Evolutionary conservation across 2,888 invertebrate species (phyloP).

Genomic region (Aleiodes testaceus): DNA sequence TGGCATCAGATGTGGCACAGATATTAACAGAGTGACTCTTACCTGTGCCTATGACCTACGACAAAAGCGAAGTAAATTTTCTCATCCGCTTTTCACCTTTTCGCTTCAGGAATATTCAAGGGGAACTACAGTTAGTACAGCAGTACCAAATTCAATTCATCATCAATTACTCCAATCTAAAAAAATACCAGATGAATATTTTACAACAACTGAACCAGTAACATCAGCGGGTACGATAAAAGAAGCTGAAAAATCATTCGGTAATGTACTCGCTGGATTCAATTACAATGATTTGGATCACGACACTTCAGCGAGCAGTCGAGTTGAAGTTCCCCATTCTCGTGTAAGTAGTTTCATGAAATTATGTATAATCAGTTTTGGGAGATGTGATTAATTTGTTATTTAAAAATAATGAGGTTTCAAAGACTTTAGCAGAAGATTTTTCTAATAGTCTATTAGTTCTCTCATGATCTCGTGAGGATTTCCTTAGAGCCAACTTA

Average conservation of each 20-base stretch:
- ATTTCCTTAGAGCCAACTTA: too few species aligned
- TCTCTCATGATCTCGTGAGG: too few species aligned
- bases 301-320: constrained; percentile 58
- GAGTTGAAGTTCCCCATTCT: constrained; percentile 50
- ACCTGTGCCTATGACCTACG: constrained; percentile 39
- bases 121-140: constrained; percentile 59
- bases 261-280: constrained; percentile 57
- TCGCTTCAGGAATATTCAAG: constrained; percentile 66
- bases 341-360: constrained; percentile 47
- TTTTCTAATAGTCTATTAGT: background rate
- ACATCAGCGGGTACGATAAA: constrained; percentile 40
- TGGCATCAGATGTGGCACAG: constrained; percentile 46
- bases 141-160: constrained; percentile 61
- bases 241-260: constrained; percentile 46
- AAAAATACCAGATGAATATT: constrained; percentile 84
- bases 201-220: constrained; percentile 75
- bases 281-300: constrained; percentile 62
- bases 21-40: constrained; percentile 46
- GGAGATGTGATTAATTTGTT: too few species aligned
- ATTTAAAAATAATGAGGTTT: too few species aligned
- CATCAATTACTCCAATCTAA: constrained; percentile 78
- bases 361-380: too few species aligned
- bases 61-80: constrained; percentile 32
- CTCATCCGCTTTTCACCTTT: constrained; percentile 43
- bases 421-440: background rate